Base-by-base conservation (phyloP, 2,888 invertebrate genomes). In the Deilephila porcellus region DNA sequence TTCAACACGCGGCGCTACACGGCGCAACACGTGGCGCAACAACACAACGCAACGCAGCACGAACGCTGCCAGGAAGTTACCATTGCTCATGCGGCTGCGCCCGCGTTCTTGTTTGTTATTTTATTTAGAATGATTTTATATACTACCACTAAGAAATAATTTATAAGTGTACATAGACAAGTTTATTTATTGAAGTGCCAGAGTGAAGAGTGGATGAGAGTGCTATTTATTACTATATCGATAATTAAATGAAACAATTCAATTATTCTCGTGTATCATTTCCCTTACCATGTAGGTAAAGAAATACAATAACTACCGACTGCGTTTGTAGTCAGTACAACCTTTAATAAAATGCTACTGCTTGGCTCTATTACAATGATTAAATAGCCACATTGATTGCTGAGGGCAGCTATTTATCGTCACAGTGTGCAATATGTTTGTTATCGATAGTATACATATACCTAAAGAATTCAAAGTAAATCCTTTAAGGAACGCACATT, bases 191-290 rank as follows among this genome's bases (percentile, higher is more conserved):
- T 84, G 82, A 83, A 74, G 76, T 77, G 83, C 82, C 80, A 76
- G 84, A 78, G 79, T 60, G 80, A 37, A 59, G 37, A 76, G 85
- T 82, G 88, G 73, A 80, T 84, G 86, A 87, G 82, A 86, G 84
- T 86, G 86, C 81, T 88, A 88, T 89, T 88, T 90, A 89, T 80
- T 84, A 87, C 78, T 78, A 77, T 82, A 83, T 83, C 79, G 82
- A 82, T 85, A 87, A 71, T 70, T 79, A 73, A 71, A 73, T 34
- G 70, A 73, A 73, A 60, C 45, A 71, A 52, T 70, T 53, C 62
- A 70, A 67, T n/a, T 20, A 70, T 60, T 62, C 25, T 62, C 25
- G 60, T 7, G 45, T 70, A 20, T 73, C 19, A 73, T 80, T 77
- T 76, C 77, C 72, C n/a, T 53, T n/a, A 32, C 17, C 2, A 17